A percentile compares a stretch with the other conserved stretches of the same genome.
Conservation (phyloP, 2,113 vertebrate species). For the Thalassarche chlororhynchos region DNA sequence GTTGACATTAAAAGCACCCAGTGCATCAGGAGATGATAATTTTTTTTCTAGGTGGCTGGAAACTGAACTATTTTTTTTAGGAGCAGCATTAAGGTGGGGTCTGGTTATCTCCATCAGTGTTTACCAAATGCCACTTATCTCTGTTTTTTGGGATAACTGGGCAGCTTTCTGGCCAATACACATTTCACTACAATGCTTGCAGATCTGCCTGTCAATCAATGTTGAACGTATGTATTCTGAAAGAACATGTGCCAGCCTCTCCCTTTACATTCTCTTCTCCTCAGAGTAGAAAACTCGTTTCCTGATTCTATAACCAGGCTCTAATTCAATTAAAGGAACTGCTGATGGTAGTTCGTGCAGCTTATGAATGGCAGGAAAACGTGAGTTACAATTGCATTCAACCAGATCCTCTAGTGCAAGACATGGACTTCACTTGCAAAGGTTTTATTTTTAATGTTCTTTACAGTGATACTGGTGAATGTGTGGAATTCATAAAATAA, state of each 20-base stretch:
- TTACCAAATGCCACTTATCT: neutral
- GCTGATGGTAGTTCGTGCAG: neutral
- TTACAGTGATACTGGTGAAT: neutral
- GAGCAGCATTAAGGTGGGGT: neutral
- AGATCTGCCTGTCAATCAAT: neutral
- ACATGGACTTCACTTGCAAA: neutral
- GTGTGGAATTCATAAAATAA: neutral
- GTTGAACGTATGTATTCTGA: neutral
- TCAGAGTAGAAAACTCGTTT: neutral
- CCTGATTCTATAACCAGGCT: neutral
- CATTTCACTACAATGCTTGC: neutral
- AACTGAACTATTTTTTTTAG: neutral
- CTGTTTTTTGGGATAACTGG: neutral
- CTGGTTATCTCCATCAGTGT: neutral
- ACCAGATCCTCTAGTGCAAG: neutral
- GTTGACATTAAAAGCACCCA: neutral
- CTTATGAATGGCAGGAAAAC: slow-evolving; percentile 28
- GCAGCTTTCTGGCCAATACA: neutral
- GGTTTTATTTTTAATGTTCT: neutral
- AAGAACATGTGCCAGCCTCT: neutral
- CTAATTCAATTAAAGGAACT: slow-evolving; percentile 37
- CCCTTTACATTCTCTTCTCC: neutral
- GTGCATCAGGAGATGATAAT: neutral
- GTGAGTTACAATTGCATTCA: neutral
- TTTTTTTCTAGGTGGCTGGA: neutral